Evolutionary conservation across 1,140 invertebrate genomes (phyloP).

Genomic region (Oedothorax gibbosus): DNA sequence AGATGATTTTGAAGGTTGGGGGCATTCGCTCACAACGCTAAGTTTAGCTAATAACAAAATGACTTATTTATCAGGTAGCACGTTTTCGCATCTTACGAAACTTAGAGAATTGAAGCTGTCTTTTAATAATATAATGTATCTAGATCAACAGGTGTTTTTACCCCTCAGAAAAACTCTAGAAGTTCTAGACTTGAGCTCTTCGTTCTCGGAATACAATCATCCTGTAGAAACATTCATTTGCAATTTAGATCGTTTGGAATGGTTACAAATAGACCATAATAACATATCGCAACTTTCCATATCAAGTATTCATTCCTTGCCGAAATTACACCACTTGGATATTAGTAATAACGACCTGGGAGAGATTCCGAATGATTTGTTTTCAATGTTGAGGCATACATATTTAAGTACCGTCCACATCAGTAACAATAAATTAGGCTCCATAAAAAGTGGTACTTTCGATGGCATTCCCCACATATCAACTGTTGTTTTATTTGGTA

Average conservation of each 20-base stretch:
- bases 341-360: constrained; percentile 81
- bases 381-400: constrained; percentile 71
- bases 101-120: constrained; percentile 88
- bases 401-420: constrained; percentile 79
- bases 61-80: constrained; percentile 78
- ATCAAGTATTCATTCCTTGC: constrained; percentile 74
- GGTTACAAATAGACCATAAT: constrained; percentile 90
- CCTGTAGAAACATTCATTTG: constrained; percentile 63
- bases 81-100: constrained; percentile 78
- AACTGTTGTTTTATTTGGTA: constrained; percentile 46
- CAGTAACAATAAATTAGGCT: constrained; percentile 77
- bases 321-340: constrained; percentile 86
- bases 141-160: constrained; percentile 84
- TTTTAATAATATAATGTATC: constrained; percentile 85
- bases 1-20: constrained; percentile 84
- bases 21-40: constrained; percentile 82
- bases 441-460: constrained; percentile 30
- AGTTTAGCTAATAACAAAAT: constrained; percentile 87
- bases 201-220: constrained; percentile 35
- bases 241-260: constrained; percentile 77
- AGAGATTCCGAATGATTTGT: constrained; percentile 74
- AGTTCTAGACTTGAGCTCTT: constrained; percentile 76
- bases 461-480: constrained; percentile 33
- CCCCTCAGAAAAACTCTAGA: constrained; percentile 74
- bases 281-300: constrained; percentile 81